Base-by-base conservation (phyloP, 2,797 vertebrate species). In the Cirrhinus molitorella region DNA sequence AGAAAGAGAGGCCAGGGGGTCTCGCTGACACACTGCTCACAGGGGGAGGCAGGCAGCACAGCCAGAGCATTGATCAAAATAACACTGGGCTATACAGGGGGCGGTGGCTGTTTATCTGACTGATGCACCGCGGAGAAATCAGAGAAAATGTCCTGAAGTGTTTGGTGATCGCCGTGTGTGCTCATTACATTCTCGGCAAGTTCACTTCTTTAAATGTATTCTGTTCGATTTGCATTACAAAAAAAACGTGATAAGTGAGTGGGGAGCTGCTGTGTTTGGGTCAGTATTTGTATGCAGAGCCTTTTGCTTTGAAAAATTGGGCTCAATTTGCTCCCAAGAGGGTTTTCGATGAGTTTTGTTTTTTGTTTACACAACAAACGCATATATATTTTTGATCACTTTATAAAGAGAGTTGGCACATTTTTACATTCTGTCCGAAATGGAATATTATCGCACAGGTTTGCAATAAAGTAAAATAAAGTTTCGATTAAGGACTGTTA, bases 1-100 rank as follows among this genome's bases (percentile, higher is more conserved):
- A 85, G 55, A 73, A 21, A 83, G 13, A 93, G 88, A 93, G 88
- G 88, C 91, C 89, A 85, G 89, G 92, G 86, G 79, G 83, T 75
- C 91, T 93, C 88, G 93, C 91, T 94, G 90, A 94, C 90, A 92
- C 88, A 92, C 89, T 88, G 73, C 68, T 84, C 49, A 47, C 47
- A 55, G 23, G 61, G 71, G 80, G 59, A 40, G n/a, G 74, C 49
- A 71, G 81, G 75, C 51, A 83, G 68, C 80, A 86, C 67, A 83
- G 75, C 47, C 68, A 79, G 49, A 72, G 37, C 80, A 86, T 23
- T 59, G 68, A 68, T 86, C 43, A 83, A 74, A 86, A 83, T 68
- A 86, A 79, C 61, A 85, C 55, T 59, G 53, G 37, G 37, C 78
- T 80, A 67, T 79, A 67, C 47, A 66, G 45, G 28, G 43, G 25